Base-by-base conservation (phyloP, 2,113 vertebrate species). In the Corythaeola cristata region DNA sequence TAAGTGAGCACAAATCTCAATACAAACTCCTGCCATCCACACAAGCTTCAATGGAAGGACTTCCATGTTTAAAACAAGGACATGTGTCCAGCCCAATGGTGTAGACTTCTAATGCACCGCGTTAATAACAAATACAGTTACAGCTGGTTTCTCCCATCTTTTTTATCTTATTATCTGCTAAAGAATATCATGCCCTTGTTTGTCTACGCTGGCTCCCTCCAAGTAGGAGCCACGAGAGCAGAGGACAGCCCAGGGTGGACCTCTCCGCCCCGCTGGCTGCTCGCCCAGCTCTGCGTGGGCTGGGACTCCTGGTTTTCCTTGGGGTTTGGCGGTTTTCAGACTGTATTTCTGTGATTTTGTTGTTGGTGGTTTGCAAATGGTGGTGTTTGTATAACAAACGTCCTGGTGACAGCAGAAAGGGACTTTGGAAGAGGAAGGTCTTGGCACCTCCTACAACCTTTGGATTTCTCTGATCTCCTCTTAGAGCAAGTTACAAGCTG, bases 1-100 rank as follows among this genome's bases (percentile, higher is more conserved):
- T 32, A 12, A 39, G 53, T 0, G 15, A 55, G 53, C 47, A 37
- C 22, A 56, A 12, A 68, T 4, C 60, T 74, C 91, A 15, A 7
- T 4, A 7, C 27, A 47, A 77, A 23, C 32, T 60, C 77, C 71
- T 33, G 59, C 15, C 56, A 22, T 5, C 20, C 50, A 56, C 24
- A 22, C 22, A 75, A 53, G 7, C 20, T 28, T 19, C 30, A 22
- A 16, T 0, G 19, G 37, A 6, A 60, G 18, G 30, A 35, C 12
- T 21, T 84, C 3, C 26, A 17, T 6, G 11, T 67, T 39, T 32
- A 35, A 44, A 47, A n/a, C 0, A 1, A 68, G 68, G 72, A 8
- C 0, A 2, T 0, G 0, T 49, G n/a, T 44, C 50, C 76, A 50
- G 13, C 1, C 15, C 50, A 13, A 2, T 0, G 5, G 45, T 4